Evolutionary conservation across 2,113 vertebrate species (phyloP).

Genomic region (Clinocottus analis): DNA sequence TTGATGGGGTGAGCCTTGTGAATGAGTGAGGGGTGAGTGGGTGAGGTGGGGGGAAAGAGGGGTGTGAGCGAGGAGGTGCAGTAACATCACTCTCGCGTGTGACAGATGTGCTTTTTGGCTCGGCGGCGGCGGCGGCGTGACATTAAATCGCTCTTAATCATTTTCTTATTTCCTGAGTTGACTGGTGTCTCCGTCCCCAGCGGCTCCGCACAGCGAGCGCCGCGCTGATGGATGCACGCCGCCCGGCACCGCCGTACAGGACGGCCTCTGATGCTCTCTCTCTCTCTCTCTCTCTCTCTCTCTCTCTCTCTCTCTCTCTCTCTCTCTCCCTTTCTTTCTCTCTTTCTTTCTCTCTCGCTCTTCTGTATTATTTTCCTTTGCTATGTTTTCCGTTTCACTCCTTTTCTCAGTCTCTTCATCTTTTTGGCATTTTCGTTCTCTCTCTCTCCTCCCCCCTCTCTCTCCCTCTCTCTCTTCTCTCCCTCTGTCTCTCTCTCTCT

Average conservation of each 20-base stretch:
- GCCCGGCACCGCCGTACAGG: too few relatives aligned
- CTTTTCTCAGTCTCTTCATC: too few relatives aligned
- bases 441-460: too few relatives aligned
- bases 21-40: conserved; percentile 20
- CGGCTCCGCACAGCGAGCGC: conserved; percentile 15
- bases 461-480: too few relatives aligned
- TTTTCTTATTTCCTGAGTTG: conserved; percentile 80
- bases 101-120: conserved; percentile 73
- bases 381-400: too few relatives aligned
- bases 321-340: neutral
- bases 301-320: neutral
- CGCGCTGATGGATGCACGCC: conserved; percentile 65
- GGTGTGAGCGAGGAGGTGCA: conserved; percentile 52
- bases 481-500: too few relatives aligned
- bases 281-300: too few relatives aligned
- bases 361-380: too few relatives aligned
- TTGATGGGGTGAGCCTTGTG: neutral
- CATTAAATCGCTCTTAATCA: conserved; percentile 80
- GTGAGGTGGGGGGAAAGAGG: neutral
- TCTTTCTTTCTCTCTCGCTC: neutral
- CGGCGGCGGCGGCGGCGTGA: conserved; percentile 49
- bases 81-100: conserved; percentile 67
- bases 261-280: too few relatives aligned
- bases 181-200: conserved; percentile 65
- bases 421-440: too few relatives aligned